Percentiles rank a stretch among this genome's conserved stretches.
Conservation (phyloP, 1,140 invertebrate species). For the Papilio machaon region DNA sequence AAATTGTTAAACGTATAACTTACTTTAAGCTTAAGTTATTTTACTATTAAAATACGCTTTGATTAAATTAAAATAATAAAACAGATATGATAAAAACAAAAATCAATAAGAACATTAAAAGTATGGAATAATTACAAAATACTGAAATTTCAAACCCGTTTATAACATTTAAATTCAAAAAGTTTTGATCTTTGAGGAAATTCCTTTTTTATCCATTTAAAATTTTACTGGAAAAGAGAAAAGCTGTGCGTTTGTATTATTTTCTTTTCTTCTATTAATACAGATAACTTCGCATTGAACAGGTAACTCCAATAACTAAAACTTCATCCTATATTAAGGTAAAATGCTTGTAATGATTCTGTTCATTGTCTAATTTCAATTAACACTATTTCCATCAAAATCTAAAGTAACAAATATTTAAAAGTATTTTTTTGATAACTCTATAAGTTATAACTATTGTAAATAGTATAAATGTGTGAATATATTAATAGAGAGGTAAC, state of each 20-base stretch:
- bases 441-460: too few relatives aligned
- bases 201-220: too few relatives aligned
- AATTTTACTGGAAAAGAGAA: background rate
- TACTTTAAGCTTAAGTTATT: background rate
- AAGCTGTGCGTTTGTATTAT: constrained; percentile 20
- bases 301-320: background rate
- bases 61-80: background rate
- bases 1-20: too few relatives aligned
- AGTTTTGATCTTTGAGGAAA: background rate
- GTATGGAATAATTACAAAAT: background rate
- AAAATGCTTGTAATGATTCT: background rate
- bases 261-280: background rate
- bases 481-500: too few relatives aligned
- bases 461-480: too few relatives aligned
- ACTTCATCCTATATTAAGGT: background rate
- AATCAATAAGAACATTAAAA: background rate
- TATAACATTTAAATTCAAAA: background rate
- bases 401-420: background rate
- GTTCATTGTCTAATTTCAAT: background rate
- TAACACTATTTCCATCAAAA: background rate
- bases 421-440: background rate
- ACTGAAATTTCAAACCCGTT: background rate
- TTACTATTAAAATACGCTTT: background rate
- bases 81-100: constrained; percentile 25
- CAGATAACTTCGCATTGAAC: background rate